phyloP scores from a whole-genome alignment of 2,113 vertebrate species.

The Rutilus rutilus region DNA sequence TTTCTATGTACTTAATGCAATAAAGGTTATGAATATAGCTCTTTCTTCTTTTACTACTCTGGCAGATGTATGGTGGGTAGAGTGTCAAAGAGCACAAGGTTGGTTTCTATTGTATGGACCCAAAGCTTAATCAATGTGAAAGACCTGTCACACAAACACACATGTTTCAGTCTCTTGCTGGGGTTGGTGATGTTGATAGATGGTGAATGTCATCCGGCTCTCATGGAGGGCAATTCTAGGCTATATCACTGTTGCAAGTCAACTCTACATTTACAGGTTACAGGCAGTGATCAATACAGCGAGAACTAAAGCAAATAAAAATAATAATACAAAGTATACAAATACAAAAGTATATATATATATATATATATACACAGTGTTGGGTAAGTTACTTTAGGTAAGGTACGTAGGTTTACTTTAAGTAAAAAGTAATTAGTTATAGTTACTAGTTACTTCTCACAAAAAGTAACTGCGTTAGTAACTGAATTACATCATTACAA shows the following conservation, averaged over 20 bases:
- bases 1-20: conserved; percentile 49
- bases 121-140: conserved; percentile 65
- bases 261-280: neutral
- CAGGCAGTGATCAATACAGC: neutral
- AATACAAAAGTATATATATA: too few species aligned
- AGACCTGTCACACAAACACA: conserved; percentile 7
- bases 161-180: neutral
- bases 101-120: conserved; percentile 15
- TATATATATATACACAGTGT: too few species aligned
- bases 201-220: conserved; percentile 14
- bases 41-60: conserved; percentile 35
- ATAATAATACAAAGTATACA: neutral
- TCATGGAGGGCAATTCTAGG: neutral
- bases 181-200: conserved; percentile 2
- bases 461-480: too few species aligned
- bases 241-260: neutral
- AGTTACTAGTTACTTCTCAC: too few species aligned
- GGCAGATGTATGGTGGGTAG: neutral
- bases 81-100: neutral
- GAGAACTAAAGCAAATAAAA: too few species aligned
- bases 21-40: conserved; percentile 43
- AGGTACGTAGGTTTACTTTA: too few species aligned
- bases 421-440: too few species aligned
- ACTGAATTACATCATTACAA: too few species aligned
- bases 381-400: too few species aligned